Conservation (phyloP, 2,113 vertebrate genomes). For the Pandion haliaetus region DNA sequence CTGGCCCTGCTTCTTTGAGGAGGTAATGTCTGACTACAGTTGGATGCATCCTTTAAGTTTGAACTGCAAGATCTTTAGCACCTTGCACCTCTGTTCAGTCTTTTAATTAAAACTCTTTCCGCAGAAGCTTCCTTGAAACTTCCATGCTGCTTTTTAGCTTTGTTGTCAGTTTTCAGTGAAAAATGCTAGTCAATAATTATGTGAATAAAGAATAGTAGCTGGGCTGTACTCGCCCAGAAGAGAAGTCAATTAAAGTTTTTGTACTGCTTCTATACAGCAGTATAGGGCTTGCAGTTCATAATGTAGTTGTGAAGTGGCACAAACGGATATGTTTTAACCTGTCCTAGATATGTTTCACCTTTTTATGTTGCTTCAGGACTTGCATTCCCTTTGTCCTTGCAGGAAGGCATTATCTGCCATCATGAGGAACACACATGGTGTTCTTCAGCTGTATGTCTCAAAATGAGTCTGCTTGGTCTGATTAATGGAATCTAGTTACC, state of each 20-base stretch:
- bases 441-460: not conserved
- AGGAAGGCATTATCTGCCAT: not conserved
- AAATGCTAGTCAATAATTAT: not conserved
- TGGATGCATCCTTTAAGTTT: not conserved
- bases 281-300: not conserved
- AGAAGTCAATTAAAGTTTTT: not conserved
- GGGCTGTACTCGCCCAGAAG: not conserved
- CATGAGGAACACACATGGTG: fast-evolving
- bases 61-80: not conserved
- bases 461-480: not conserved
- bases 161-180: not conserved
- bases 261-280: not conserved
- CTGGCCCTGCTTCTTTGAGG: not conserved
- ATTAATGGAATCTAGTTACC: too few species aligned
- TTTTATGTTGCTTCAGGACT: not conserved
- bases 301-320: not conserved
- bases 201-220: not conserved
- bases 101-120: not conserved
- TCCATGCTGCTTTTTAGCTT: not conserved
- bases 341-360: not conserved
- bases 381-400: not conserved
- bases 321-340: not conserved
- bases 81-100: not conserved
- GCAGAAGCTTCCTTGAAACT: not conserved
- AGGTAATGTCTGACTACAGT: not conserved